phyloP scores from a whole-genome alignment of 2,113 vertebrate species.

The Odobenus rosmarus region DNA sequence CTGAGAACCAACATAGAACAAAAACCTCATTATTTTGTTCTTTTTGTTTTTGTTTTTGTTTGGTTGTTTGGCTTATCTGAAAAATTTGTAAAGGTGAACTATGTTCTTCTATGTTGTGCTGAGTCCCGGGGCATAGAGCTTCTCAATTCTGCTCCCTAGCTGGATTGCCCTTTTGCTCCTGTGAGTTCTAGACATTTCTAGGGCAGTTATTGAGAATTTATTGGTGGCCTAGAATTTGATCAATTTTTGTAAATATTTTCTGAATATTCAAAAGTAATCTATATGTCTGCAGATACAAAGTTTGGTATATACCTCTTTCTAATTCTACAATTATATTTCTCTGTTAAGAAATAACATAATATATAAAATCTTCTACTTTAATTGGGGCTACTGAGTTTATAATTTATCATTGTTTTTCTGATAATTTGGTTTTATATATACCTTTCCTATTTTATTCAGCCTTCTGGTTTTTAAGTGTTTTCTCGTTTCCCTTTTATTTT shows the following conservation, averaged over 20 bases:
- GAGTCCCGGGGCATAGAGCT: background rate
- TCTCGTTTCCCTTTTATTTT: background rate
- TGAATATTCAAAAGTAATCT: background rate
- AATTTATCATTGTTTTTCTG: background rate
- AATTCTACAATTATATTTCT: slow-evolving; percentile 14
- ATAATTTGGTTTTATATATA: background rate
- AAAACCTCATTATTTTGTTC: background rate
- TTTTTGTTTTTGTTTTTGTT: background rate
- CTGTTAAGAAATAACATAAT: background rate
- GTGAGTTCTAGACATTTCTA: background rate
- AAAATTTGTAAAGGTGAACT: background rate
- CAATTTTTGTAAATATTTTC: background rate
- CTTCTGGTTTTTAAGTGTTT: background rate
- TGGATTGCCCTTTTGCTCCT: background rate
- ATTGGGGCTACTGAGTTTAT: background rate
- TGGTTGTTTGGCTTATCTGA: background rate
- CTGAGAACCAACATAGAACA: background rate
- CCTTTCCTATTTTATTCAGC: background rate
- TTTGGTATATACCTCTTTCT: background rate
- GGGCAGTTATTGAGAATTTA: background rate
- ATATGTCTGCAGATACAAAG: background rate
- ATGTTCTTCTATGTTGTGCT: background rate
- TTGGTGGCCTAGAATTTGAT: background rate
- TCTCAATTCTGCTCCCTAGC: background rate
- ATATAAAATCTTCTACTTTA: background rate